These are phyloP conservation scores for Seira ritae DNA, from an alignment of 2,888 invertebrate species.

Conservation along the genomic window DNA sequence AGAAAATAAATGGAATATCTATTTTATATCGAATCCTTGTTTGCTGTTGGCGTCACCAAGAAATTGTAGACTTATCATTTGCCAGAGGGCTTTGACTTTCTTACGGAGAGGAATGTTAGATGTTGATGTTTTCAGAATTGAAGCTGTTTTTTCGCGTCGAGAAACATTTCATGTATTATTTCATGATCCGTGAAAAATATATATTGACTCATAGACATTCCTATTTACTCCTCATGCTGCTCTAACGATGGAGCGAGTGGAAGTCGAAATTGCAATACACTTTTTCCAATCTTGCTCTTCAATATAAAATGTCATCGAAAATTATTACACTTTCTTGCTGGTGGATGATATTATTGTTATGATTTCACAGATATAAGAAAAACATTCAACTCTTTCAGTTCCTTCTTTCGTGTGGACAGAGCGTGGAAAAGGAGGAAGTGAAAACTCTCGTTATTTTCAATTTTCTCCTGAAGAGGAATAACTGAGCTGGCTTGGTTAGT, in stretches of 20 bases:
- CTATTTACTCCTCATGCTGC: constrained; percentile 6
- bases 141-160: constrained; percentile 22
- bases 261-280: constrained; percentile 46
- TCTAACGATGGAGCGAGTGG: neutral
- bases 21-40: neutral
- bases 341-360: constrained; percentile 47
- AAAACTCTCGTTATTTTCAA: constrained; percentile 3
- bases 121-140: constrained; percentile 25
- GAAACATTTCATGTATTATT: constrained; percentile 56
- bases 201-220: neutral
- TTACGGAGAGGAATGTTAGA: constrained; percentile 3
- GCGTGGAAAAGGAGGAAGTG: neutral
- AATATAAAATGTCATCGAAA: constrained; percentile 58
- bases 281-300: constrained; percentile 38
- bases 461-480: constrained; percentile 20
- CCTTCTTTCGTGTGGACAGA: neutral
- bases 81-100: constrained; percentile 47
- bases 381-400: neutral
- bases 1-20: too few species aligned
- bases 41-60: constrained; percentile 1
- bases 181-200: constrained; percentile 55
- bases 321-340: constrained; percentile 48
- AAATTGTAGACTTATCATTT: constrained; percentile 12
- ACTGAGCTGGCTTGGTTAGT: neutral
- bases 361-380: constrained; percentile 14